Conservation (phyloP, 1,140 invertebrate genomes). For the Drosophila fuyamai region DNA sequence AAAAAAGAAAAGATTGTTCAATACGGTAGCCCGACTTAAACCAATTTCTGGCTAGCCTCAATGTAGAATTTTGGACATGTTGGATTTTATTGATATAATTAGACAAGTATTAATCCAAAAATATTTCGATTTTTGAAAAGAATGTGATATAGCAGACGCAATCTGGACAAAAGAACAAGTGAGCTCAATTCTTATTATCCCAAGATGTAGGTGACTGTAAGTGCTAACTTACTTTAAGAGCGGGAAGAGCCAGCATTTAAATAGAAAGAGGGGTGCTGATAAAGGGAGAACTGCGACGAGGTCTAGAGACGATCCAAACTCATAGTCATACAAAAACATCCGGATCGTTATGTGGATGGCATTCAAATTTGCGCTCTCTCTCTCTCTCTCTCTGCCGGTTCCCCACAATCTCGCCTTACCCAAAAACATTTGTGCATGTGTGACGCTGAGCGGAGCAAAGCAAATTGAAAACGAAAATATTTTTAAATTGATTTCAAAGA, state of each 20-base stretch:
- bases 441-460: conserved; percentile 37
- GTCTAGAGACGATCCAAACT: neutral
- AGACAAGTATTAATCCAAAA: too few relatives aligned
- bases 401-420: conserved; percentile 17
- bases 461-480: conserved; percentile 80
- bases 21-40: too few relatives aligned
- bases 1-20: too few relatives aligned
- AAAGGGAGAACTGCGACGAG: conserved; percentile 5
- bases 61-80: too few relatives aligned
- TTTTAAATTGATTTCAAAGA: conserved; percentile 82
- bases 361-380: conserved; percentile 50
- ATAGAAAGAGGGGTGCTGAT: conserved; percentile 14
- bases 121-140: too few relatives aligned
- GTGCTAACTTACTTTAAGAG: neutral
- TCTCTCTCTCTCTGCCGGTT: conserved; percentile 5
- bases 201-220: neutral
- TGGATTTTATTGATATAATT: too few relatives aligned
- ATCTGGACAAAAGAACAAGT: neutral
- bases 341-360: conserved; percentile 56
- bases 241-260: neutral
- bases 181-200: neutral
- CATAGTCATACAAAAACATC: conserved; percentile 18
- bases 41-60: too few relatives aligned
- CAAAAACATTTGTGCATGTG: conserved; percentile 9
- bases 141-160: neutral